These are phyloP conservation scores for Acromyrmex echinatior DNA, from an alignment of 1,140 invertebrate species.

Conservation along the genomic window DNA sequence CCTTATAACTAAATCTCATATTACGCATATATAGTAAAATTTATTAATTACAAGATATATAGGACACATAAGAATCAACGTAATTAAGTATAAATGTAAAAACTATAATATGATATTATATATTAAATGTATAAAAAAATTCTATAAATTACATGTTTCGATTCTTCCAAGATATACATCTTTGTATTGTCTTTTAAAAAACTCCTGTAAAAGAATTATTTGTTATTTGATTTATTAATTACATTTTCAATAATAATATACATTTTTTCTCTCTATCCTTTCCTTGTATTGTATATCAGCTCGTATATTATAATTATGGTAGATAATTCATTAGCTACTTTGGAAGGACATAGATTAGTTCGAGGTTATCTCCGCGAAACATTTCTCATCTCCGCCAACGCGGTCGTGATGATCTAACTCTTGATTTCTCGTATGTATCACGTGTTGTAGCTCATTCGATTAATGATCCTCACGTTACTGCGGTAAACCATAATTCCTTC, in stretches of 20 bases:
- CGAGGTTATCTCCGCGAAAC: slow-evolving; percentile 43
- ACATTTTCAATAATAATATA: slow-evolving; percentile 28
- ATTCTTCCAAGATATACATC: too few relatives aligned
- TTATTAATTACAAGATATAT: too few relatives aligned
- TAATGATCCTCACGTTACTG: slow-evolving; percentile 66
- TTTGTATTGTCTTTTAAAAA: too few relatives aligned
- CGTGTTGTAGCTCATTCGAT: slow-evolving; percentile 61
- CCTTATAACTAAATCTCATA: too few relatives aligned
- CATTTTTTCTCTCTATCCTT: neutral
- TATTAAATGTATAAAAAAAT: too few relatives aligned
- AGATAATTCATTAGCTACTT: slow-evolving; percentile 20
- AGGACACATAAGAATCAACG: too few relatives aligned
- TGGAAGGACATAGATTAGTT: slow-evolving; percentile 39
- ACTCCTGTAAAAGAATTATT: too few relatives aligned
- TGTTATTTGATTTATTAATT: neutral
- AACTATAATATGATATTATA: too few relatives aligned
- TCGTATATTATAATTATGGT: slow-evolving; percentile 7
- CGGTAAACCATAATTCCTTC: slow-evolving; percentile 66
- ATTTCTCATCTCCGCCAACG: slow-evolving; percentile 59
- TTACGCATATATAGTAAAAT: neutral
- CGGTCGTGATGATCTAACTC: slow-evolving; percentile 55
- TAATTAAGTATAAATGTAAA: too few relatives aligned
- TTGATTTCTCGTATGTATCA: slow-evolving; percentile 48
- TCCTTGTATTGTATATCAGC: neutral
- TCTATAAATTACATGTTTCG: too few relatives aligned